These are phyloP conservation scores for Hylomyscus alleni DNA, from an alignment of 2,797 vertebrate genomes.

Conservation along the genomic window DNA sequence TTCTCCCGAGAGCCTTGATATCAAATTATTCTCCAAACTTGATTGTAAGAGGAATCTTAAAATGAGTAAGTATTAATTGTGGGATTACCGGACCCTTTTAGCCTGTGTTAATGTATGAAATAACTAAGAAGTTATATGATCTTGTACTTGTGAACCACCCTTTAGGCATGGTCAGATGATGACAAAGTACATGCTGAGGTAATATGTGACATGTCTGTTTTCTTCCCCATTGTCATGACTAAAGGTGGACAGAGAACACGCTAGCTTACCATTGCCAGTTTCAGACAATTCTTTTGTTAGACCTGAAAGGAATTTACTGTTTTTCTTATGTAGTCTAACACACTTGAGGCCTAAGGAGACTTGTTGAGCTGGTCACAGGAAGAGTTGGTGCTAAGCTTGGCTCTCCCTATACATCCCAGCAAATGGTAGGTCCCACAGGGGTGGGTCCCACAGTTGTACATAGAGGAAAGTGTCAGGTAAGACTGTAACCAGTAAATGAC, in stretches of 20 bases:
- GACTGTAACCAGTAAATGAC: not conserved
- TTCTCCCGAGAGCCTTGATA: not conserved
- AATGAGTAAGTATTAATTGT: not conserved
- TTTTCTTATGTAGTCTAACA: not conserved
- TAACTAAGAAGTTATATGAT: not conserved
- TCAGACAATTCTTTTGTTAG: not conserved
- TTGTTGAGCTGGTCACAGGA: not conserved
- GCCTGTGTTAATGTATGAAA: not conserved
- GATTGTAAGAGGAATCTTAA: not conserved
- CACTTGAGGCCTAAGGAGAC: not conserved
- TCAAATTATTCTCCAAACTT: constrained; percentile 20
- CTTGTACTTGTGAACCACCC: not conserved
- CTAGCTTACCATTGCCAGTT: not conserved
- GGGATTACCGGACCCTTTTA: not conserved
- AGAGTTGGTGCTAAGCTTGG: not conserved
- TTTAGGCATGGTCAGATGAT: not conserved
- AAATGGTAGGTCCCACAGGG: not conserved
- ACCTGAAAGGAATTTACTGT: not conserved
- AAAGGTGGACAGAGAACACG: not conserved
- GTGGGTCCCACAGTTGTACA: not conserved
- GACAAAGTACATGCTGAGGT: not conserved
- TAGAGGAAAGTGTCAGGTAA: not conserved
- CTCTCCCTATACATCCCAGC: not conserved
- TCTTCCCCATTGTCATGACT: not conserved
- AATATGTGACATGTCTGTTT: not conserved